phyloP scores from a whole-genome alignment of 2,888 invertebrate genomes.

The Dermolepida albohirtum region DNA sequence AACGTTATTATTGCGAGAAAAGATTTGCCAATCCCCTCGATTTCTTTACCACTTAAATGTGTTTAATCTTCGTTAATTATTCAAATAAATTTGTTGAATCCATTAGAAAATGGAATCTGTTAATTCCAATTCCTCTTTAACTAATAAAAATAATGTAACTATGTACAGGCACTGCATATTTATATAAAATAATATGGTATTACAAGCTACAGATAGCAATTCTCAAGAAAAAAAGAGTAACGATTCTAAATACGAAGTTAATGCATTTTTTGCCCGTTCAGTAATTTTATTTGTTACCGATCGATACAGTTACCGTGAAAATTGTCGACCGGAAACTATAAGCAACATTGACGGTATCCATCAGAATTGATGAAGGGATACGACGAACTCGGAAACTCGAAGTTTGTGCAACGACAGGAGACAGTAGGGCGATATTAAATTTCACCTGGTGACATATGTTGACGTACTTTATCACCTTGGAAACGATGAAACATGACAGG shows the following conservation, averaged over 20 bases:
- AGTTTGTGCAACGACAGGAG: slow-evolving; percentile 50
- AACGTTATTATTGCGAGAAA: no score
- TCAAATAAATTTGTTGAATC: no score
- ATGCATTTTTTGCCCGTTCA: slow-evolving; percentile 30
- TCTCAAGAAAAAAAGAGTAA: neutral
- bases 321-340: slow-evolving; percentile 42
- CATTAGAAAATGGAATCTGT: no score
- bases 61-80: no score
- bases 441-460: slow-evolving; percentile 67
- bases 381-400: slow-evolving; percentile 43
- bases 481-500: slow-evolving; percentile 48
- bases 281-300: slow-evolving; percentile 34
- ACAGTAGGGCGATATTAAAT: slow-evolving; percentile 64
- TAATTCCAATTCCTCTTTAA: no score
- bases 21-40: no score
- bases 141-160: no score
- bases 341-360: slow-evolving; percentile 43
- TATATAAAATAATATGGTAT: slow-evolving; percentile 5
- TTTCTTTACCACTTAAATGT: no score
- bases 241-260: slow-evolving; percentile 26
- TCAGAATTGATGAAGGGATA: slow-evolving; percentile 45
- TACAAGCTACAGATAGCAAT: slow-evolving; percentile 14
- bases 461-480: slow-evolving; percentile 63
- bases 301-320: slow-evolving; percentile 37
- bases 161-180: neutral